These are phyloP conservation scores for Pogona vitticeps DNA, from an alignment of 2,113 vertebrate species.

Conservation along the genomic window DNA sequence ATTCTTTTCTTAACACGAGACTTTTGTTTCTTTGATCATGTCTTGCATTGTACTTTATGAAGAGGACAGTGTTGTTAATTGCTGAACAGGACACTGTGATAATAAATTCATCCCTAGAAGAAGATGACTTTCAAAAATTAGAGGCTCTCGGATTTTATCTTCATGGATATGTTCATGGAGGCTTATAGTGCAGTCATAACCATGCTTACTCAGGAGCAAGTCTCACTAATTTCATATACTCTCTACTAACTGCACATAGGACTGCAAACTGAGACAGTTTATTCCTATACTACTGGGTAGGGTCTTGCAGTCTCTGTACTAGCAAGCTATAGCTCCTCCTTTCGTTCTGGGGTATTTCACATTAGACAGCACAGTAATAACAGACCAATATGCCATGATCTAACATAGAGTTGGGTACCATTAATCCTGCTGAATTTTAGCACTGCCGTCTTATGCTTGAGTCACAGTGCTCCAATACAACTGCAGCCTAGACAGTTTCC, in stretches of 20 bases:
- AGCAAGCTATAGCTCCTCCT: background rate
- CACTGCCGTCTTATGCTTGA: too few relatives aligned
- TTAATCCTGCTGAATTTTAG: background rate
- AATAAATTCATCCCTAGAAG: background rate
- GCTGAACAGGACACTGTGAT: background rate
- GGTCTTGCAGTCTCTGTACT: background rate
- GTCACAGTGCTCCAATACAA: too few relatives aligned
- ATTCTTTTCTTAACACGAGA: accelerated
- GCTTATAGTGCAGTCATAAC: background rate
- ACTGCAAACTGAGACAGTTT: background rate
- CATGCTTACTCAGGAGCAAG: background rate
- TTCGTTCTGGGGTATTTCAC: background rate
- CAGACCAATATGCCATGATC: background rate
- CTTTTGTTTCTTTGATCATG: slow-evolving; percentile 17
- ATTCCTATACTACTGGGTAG: background rate
- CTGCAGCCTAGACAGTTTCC: too few relatives aligned
- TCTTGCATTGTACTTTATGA: slow-evolving; percentile 14
- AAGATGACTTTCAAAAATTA: background rate
- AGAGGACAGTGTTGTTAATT: slow-evolving; percentile 7
- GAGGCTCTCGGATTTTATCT: background rate
- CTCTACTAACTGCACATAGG: background rate
- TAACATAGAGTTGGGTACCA: background rate
- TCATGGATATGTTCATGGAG: background rate
- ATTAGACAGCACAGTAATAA: background rate
- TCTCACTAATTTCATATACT: background rate